A percentile compares a stretch with the other conserved stretches of the same genome.
Conservation (phyloP, 2,888 invertebrate species). For the Cyclophora punctaria region DNA sequence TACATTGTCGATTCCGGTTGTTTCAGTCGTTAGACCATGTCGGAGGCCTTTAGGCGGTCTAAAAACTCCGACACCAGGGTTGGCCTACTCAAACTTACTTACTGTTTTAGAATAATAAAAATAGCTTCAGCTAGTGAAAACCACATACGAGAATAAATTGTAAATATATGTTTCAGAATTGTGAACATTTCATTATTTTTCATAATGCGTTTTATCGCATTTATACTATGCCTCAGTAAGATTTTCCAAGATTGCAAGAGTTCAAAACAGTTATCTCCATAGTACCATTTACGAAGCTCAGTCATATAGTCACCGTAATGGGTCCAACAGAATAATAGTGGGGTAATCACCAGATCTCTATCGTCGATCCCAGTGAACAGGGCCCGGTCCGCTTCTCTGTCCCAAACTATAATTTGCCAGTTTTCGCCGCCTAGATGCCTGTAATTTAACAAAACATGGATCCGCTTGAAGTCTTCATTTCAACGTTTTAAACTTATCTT, state of each 20-base stretch:
- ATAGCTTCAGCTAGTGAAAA: too few relatives aligned
- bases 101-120: too few relatives aligned
- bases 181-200: too few relatives aligned
- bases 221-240: too few relatives aligned
- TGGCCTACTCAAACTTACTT: too few relatives aligned
- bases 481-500: slow-evolving; percentile 39
- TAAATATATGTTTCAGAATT: too few relatives aligned
- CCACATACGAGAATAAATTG: too few relatives aligned
- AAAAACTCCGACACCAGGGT: too few relatives aligned
- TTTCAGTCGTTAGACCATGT: too few relatives aligned
- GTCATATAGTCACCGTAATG: slow-evolving; percentile 42
- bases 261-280: slow-evolving; percentile 7
- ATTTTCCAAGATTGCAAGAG: slow-evolving; percentile 10
- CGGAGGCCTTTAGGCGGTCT: too few relatives aligned
- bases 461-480: slow-evolving; percentile 58
- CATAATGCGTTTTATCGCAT: too few relatives aligned
- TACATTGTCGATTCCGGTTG: too few relatives aligned
- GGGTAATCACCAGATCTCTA: slow-evolving; percentile 52
- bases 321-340: slow-evolving; percentile 45
- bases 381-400: slow-evolving; percentile 49
- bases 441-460: slow-evolving; percentile 58
- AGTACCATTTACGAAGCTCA: slow-evolving; percentile 18
- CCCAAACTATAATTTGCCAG: slow-evolving; percentile 65
- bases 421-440: slow-evolving; percentile 64
- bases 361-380: slow-evolving; percentile 33